Base-by-base conservation (phyloP, 2,113 vertebrate species). In the Illadopsis cleaveri region DNA sequence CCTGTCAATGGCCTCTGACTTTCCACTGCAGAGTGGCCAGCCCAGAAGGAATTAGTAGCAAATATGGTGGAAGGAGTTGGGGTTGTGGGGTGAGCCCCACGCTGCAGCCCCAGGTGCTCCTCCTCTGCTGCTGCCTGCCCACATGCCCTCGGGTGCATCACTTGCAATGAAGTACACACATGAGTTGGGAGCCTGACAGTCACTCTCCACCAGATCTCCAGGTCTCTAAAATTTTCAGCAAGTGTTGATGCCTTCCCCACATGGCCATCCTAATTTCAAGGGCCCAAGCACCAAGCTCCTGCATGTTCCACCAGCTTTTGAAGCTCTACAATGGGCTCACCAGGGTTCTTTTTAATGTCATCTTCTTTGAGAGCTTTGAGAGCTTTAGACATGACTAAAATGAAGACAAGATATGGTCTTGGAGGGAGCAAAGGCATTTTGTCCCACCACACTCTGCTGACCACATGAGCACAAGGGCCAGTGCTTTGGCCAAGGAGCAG, bases 141-240 rank as follows among this genome's bases (percentile, higher is more conserved):
- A n/a, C 2, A 0, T 21, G 14, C 18, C 17, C 60, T 61, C 0
- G 0, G 16, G 4, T 15, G 5, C 4, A 10, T 42, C 25, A 11
- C 30, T 56, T 42, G 42, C 24, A 30, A 4, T 50, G 47, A 66
- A 53, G 21, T 12, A 38, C 1, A 37, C 38, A 35, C 42, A 8
- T 12, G 38, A 20, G 18, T 0, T 70, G 50, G 61, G 31, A 85
- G 28, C n/a, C 56, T 51, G 44, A 24, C 50, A 60, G 40, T n/a
- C 18, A 9, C 13, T 31, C 48, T 75, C 40, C 33, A 25, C 22
- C 35, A 35, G 24, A n/a, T 50, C 37, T 51, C 45, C 47, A 45
- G 51, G 40, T 57, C 23, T 35, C 60, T 61, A 1, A 12, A 30
- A 37, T 31, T 48, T 76, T 44, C 80, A 62, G 16, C 0, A 0